Evolutionary conservation across 1,140 invertebrate species (phyloP), one percentile per base, ranked within the genome.

Genomic region (Drosophila insularis): DNA sequence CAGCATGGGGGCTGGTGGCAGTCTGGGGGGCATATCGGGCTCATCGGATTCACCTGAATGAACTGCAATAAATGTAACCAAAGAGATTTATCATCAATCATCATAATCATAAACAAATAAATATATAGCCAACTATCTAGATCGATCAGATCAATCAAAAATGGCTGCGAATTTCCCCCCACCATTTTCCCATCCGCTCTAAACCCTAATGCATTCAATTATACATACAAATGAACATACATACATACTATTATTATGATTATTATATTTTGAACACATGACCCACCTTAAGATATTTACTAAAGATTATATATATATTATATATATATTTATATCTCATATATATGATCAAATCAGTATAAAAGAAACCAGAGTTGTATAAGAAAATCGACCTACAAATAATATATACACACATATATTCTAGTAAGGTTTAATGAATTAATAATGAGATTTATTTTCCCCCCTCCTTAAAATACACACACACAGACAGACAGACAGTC

Each of bases 11-110:
- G 72, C 80, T 81, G 91, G 43, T 19, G 43, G 92, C 80, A 91
- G 93, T 90, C 78, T 93, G 73, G 85, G 85, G 1, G 90, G 90
- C 56, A 84, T 86, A 54, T 91, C 90, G 17, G 85, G 68, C 23
- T 79, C 80, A 11, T 91, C 89, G 4, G 87, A 87, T 53, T 91
- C 90, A 13, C 90, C 90, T 2, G 79, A 90, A 78, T 91, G 69
- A 78, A 69, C 31, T 39, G 32, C 19, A 37, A 37, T 66, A 73
- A 63, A 61, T 32, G 46, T 66, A 65, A 86, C 78, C 81, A 72
- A 86, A 85, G 81, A 86, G 76, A 77, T 61, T 77, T 40, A 76
- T 50, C 17, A 50, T 11, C 35, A 37, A 37, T 37, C 35, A 50
- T 50, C 43, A 50, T 50, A 21, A 50, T 50, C 8, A 50, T 21